Evolutionary conservation across 2,888 invertebrate genomes (phyloP), one percentile per base, ranked within the genome.

Genomic region (Linnaemya vulpina): DNA sequence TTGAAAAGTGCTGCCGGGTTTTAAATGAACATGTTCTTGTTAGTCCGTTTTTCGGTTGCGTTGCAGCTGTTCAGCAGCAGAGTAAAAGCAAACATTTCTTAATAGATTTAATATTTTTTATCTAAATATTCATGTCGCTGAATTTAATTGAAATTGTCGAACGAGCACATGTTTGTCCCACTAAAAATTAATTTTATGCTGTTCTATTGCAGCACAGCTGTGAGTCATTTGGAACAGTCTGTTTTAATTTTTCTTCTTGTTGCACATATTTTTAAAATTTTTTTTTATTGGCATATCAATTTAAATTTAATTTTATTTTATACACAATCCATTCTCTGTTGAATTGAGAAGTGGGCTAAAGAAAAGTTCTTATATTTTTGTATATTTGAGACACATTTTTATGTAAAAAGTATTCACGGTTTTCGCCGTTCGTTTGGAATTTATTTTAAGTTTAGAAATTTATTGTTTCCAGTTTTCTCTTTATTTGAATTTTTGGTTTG

Each of bases 201-300:
- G 49, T n/a, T 30, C 62, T 49, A n/a, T n/a, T 8, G 49, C 30
- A 49, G 53, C 55, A n/a, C 25, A 60, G 9, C 8, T 11, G 11
- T 76, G 77, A 77, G 58, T 77, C 78, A 70, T 62, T 7, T 70
- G n/a, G 10, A 30, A 35, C 49, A 25, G 20, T 49, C 67, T 43
- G 15, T 40, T 62, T 53, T n/a, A 46, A 30, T 49, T 62, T 62
- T 5, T 1, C n/a, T 46, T 62, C 62, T 65, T n/a, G 8, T 51
- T 35, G 9, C 13, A 60, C 8, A 15, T 30, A 15, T 49, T 49
- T 60, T 13, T n/a, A n/a, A n/a, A n/a, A n/a, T n/a, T 58, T 10
- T 15, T 0, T n/a, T 15, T 22, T 17, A 0, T 8, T 49, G 7
- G 49, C 20, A 20, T 51, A 51, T 77, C 38, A 70, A 62, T 62